These are phyloP conservation scores for Nycteola revayana DNA, from an alignment of 2,888 invertebrate genomes.

Conservation along the genomic window DNA sequence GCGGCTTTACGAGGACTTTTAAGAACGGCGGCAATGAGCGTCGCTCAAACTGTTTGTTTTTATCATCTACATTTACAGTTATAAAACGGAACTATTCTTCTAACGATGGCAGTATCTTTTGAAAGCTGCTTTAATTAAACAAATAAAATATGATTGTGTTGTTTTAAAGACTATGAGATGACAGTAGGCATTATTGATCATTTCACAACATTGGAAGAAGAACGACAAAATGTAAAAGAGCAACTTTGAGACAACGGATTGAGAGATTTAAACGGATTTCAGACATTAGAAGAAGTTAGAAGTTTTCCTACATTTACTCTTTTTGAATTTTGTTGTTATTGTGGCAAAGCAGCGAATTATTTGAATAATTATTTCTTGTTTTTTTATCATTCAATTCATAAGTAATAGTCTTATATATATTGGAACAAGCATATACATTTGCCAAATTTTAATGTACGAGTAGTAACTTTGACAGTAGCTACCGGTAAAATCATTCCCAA, in stretches of 20 bases:
- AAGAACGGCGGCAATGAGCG: constrained; percentile 38
- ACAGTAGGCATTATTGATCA: neutral
- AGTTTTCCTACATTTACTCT: no score
- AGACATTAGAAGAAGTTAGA: neutral
- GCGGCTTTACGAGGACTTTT: constrained; percentile 36
- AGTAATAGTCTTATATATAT: no score
- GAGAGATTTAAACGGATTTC: neutral
- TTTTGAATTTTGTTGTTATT: no score
- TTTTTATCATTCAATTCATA: no score
- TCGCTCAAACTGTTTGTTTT: constrained; percentile 34
- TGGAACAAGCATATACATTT: no score
- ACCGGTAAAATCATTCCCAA: no score
- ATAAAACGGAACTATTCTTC: constrained; percentile 30
- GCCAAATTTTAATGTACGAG: no score
- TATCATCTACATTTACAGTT: constrained; percentile 31
- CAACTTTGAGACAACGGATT: neutral
- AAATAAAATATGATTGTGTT: constrained; percentile 22
- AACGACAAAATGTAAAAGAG: neutral
- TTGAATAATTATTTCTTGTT: no score
- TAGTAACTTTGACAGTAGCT: no score
- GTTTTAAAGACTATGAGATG: neutral
- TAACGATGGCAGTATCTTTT: constrained; percentile 26
- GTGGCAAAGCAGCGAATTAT: no score
- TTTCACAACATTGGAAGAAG: neutral
- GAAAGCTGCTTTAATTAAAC: no score